Base-by-base conservation (phyloP, 2,888 invertebrate species). In the Imbricaverruca yamaguchii region DNA sequence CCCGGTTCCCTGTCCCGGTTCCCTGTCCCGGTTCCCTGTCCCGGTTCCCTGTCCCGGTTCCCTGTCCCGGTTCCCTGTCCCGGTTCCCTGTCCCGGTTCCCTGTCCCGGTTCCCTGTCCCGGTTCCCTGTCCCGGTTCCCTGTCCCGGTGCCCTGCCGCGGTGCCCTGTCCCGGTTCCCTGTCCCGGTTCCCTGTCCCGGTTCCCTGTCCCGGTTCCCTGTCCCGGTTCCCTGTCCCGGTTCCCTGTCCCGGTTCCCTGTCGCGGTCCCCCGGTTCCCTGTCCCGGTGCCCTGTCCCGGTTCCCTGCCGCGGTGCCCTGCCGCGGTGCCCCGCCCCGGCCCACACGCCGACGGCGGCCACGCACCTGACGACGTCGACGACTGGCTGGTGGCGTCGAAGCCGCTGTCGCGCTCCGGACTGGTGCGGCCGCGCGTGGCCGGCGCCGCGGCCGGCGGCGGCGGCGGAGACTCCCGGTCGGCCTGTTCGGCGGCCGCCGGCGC, bases 361-460 rank as follows among this genome's bases (percentile, higher is more conserved):
- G 11, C 23, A 79, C 84, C 83, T 23, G 83, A 83, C 21, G 83
- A 83, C n/a, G 83, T 82, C 61, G 83, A 83, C n/a, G 83, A 83
- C 89, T 95, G 94, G 85, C 93, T 93, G 87, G 93, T 93, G 83
- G 93, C 93, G 87, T 95, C 95, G 85, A 95, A 94, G 83, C 95
- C 95, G 84, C 94, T 94, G 81, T 85, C 85, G 61, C 95, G 95
- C 87, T 95, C 95, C 10, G 85, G 67, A 84, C 83, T 53, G 84
- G 82, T 13, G 82, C 82, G 23, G 55, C 61, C 81, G 53, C 56
- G 80, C 57, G 78, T 56, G 18, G 69, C n/a, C 57, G 23, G 9
- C 61, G 81, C 12, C 63, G n/a, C 78, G n/a, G 80, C 80, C 18
- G 79, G 80, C 12, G 65, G 39, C n/a, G 81, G 78, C 39, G 79